These are phyloP conservation scores for Salvelinus sp. DNA, from an alignment of 2,113 vertebrate species.

Conservation along the genomic window DNA sequence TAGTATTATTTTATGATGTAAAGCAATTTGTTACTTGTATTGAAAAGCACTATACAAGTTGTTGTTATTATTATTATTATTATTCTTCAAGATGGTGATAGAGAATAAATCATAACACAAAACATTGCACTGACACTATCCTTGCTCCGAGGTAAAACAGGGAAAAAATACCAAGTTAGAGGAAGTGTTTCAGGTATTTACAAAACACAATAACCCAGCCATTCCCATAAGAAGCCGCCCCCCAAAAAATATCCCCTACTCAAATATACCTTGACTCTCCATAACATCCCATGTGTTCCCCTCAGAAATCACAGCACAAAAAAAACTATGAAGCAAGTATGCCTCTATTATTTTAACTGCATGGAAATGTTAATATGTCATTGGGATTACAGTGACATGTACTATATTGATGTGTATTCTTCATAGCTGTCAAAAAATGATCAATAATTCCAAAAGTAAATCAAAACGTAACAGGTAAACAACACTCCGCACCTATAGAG, in stretches of 20 bases:
- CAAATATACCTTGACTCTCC: background rate
- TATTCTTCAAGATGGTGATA: constrained; percentile 15
- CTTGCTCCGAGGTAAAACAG: too few species aligned
- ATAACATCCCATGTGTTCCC: background rate
- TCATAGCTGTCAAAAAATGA: too few species aligned
- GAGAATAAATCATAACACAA: constrained; percentile 8
- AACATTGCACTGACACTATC: constrained; percentile 54
- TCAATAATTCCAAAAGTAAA: background rate
- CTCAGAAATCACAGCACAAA: background rate
- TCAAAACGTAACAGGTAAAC: background rate
- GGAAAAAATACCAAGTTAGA: too few species aligned
- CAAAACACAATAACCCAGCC: background rate
- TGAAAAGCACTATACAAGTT: too few species aligned
- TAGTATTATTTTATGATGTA: constrained; percentile 32
- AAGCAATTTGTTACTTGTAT: too few species aligned
- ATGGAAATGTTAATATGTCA: background rate
- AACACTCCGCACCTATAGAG: background rate
- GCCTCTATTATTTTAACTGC: background rate
- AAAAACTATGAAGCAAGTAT: background rate
- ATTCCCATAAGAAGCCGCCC: background rate
- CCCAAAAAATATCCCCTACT: background rate
- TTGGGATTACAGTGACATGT: background rate
- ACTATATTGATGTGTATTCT: background rate
- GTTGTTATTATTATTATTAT: too few species aligned
- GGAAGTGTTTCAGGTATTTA: background rate